A percentile compares a stretch with the other conserved stretches of the same genome.
phyloP scores from a whole-genome alignment of 2,888 invertebrate species.

The Plebejus anna region DNA sequence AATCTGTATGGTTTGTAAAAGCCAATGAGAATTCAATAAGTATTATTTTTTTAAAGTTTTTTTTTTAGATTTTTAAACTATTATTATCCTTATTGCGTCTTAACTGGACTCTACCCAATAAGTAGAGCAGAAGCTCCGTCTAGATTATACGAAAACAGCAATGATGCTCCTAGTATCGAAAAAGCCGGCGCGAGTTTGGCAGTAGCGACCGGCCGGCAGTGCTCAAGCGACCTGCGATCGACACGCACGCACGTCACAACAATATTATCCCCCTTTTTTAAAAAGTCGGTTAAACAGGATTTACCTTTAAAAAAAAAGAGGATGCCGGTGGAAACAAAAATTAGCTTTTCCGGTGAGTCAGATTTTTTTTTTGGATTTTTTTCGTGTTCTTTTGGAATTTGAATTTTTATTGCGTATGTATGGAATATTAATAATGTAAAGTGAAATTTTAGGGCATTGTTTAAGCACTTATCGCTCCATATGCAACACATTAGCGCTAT shows the following conservation, averaged over 20 bases:
- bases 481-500: conserved; percentile 27
- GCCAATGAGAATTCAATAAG: no score
- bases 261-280: background rate
- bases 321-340: conserved; percentile 76
- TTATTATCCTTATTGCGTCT: background rate
- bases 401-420: background rate
- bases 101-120: background rate
- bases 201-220: conserved; percentile 46
- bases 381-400: background rate
- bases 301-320: conserved; percentile 30
- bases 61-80: no score
- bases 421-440: conserved; percentile 21
- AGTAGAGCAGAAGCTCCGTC: conserved; percentile 1
- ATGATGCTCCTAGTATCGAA: background rate
- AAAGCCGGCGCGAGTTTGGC: conserved; percentile 17
- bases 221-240: conserved; percentile 58
- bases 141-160: background rate
- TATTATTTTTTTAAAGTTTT: no score
- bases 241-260: conserved; percentile 49
- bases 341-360: conserved; percentile 75
- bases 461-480: background rate
- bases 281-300: background rate
- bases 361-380: conserved; percentile 30
- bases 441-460: conserved; percentile 16
- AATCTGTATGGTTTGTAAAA: no score